A percentile compares a stretch with the other conserved stretches of the same genome.
These are phyloP conservation scores for Anas bahamensis DNA, from an alignment of 2,797 vertebrate species.

Conservation along the genomic window DNA sequence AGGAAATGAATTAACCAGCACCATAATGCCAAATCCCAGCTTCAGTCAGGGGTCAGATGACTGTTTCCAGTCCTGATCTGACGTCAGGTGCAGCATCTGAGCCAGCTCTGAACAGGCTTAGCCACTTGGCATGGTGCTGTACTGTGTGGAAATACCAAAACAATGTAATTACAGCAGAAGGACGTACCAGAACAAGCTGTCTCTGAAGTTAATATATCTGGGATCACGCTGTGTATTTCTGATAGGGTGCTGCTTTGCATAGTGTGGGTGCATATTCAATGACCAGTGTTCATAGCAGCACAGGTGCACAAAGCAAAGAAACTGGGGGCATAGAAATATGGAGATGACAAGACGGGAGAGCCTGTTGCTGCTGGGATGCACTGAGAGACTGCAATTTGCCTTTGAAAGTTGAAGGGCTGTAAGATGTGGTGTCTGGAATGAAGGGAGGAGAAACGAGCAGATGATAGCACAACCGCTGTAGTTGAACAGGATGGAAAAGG, in stretches of 20 bases:
- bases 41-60: background rate
- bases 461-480: background rate
- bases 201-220: constrained; percentile 3
- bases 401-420: background rate
- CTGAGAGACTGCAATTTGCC: background rate
- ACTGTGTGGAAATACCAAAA: constrained; percentile 41
- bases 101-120: constrained; percentile 25
- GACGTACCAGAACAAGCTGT: constrained; percentile 49
- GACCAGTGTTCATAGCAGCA: background rate
- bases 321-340: background rate
- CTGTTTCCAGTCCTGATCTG: background rate
- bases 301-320: background rate
- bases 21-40: background rate
- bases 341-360: background rate
- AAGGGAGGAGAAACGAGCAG: background rate
- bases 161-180: constrained; percentile 48
- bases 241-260: background rate
- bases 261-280: background rate
- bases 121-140: background rate
- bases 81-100: background rate
- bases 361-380: background rate
- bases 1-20: background rate
- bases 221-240: background rate
- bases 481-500: background rate
- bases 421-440: background rate